Conservation (phyloP, 2,113 vertebrate species). For the Oncorhynchus kisutch region DNA sequence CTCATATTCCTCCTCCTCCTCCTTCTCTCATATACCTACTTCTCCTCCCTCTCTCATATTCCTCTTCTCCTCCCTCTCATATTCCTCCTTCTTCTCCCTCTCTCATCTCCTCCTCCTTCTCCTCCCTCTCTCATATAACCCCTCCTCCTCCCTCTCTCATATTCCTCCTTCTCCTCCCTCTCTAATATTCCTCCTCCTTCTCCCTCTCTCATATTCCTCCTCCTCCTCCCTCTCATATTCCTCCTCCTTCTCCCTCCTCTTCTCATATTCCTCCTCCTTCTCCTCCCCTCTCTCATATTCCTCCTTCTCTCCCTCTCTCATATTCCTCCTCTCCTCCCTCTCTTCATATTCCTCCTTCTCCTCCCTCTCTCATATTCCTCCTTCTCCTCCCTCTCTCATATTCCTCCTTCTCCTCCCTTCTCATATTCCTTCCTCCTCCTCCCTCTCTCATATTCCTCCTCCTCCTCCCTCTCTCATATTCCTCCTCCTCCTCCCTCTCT, state of each 20-base stretch:
- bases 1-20: no score
- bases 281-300: slow-evolving; percentile 2
- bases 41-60: no score
- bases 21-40: slow-evolving; percentile 50
- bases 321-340: no score
- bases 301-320: slow-evolving; percentile 59
- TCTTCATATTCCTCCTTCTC: slow-evolving; percentile 60
- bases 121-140: slow-evolving; percentile 29
- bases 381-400: slow-evolving; percentile 26
- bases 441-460: slow-evolving; percentile 50
- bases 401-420: slow-evolving; percentile 34
- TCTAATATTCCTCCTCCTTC: no score
- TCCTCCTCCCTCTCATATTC: no score
- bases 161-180: slow-evolving; percentile 44
- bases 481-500: no score
- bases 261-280: slow-evolving; percentile 59
- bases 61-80: no score
- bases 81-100: slow-evolving; percentile 59
- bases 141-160: slow-evolving; percentile 30
- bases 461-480: slow-evolving; percentile 25
- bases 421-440: slow-evolving; percentile 30
- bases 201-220: no score
- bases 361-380: no score
- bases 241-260: no score
- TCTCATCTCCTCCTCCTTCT: slow-evolving; percentile 52